Conservation (phyloP, 2,113 vertebrate genomes). For the Addax nasomaculatus region DNA sequence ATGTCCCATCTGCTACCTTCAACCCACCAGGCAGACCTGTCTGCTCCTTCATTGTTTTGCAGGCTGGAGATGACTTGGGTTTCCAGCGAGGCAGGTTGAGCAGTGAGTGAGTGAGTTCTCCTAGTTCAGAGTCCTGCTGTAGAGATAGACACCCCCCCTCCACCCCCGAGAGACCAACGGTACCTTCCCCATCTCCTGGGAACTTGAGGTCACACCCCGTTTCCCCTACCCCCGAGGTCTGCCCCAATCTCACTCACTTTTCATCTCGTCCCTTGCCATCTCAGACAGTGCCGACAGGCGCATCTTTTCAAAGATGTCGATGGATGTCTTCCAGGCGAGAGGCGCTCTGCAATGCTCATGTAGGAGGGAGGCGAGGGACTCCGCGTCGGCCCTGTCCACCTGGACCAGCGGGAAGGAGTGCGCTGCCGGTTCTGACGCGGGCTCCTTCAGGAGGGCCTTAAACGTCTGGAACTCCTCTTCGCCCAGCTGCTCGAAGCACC, state of each 20-base stretch:
- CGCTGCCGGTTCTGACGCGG: rapidly evolving
- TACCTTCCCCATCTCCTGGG: no score
- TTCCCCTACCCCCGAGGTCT: not conserved
- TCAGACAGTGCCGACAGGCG: not conserved
- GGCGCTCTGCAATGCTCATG: rapidly evolving
- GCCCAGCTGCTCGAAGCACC: not conserved
- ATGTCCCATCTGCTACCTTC: not conserved
- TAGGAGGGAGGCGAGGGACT: not conserved
- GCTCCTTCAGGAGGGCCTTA: not conserved
- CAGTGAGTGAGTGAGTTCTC: rapidly evolving
- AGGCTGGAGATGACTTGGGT: not conserved
- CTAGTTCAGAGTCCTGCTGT: not conserved
- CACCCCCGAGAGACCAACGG: rapidly evolving
- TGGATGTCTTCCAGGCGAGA: not conserved
- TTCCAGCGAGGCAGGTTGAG: not conserved
- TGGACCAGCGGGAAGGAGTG: rapidly evolving
- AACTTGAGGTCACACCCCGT: no score
- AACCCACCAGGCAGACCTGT: not conserved
- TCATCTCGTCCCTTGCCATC: not conserved
- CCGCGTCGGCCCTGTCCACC: rapidly evolving
- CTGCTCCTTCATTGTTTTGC: no score
- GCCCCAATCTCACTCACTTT: not conserved
- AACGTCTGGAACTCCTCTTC: not conserved
- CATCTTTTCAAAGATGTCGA: constrained; percentile 8
- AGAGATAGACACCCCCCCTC: not conserved